phyloP scores from a whole-genome alignment of 2,797 vertebrate genomes.

The Gallirallus australis region DNA sequence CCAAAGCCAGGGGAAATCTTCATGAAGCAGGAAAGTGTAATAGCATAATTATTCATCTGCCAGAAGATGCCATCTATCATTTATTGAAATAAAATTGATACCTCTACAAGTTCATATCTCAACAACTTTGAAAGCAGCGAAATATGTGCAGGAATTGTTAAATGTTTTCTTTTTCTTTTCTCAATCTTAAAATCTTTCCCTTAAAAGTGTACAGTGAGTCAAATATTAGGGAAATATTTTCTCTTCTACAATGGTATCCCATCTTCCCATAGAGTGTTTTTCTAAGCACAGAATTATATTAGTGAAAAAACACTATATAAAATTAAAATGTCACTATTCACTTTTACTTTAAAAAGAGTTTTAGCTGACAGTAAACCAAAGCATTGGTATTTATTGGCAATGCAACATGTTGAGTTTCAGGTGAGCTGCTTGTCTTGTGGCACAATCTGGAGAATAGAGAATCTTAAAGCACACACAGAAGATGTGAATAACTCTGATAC shows the following conservation, averaged over 20 bases:
- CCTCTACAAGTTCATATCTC: slow-evolving; percentile 10
- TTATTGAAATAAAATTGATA: slow-evolving; percentile 39
- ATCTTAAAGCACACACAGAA: neutral
- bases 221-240: slow-evolving; percentile 1
- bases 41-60: slow-evolving; percentile 24
- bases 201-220: slow-evolving; percentile 35
- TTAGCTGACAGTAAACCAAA: neutral
- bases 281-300: neutral
- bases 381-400: neutral
- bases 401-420: neutral
- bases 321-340: neutral
- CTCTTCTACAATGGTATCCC: neutral
- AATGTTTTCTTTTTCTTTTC: neutral
- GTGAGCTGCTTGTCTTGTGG: neutral
- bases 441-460: neutral
- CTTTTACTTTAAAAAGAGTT: neutral
- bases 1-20: slow-evolving; percentile 38
- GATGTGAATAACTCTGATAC: neutral
- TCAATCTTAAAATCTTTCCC: slow-evolving; percentile 15
- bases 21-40: slow-evolving; percentile 39
- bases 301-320: neutral
- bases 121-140: slow-evolving; percentile 50
- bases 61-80: neutral
- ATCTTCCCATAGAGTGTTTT: neutral
- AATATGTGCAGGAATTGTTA: slow-evolving; percentile 19